Percentiles rank a stretch among this genome's conserved stretches.
Conservation (phyloP, 2,113 vertebrate species). For the Leptobrachium leishanense region DNA sequence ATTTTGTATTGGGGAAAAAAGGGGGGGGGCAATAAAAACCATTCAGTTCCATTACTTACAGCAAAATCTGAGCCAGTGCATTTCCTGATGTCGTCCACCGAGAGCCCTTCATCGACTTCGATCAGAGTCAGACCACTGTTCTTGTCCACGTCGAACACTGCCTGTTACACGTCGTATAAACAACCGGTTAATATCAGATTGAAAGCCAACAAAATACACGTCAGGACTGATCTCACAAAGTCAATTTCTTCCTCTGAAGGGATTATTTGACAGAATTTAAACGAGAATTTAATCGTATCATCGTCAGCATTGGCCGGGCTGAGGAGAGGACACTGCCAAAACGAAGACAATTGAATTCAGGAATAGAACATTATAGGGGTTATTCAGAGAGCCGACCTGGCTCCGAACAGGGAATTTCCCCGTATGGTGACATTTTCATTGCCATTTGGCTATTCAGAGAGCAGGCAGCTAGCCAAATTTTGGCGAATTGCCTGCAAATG, state of each 20-base stretch:
- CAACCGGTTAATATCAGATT: not conserved
- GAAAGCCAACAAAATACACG: not conserved
- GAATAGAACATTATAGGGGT: too few species aligned
- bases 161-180: constrained; percentile 62
- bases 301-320: not conserved
- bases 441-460: too few species aligned
- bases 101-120: constrained; percentile 88
- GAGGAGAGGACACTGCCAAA: not conserved
- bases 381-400: too few species aligned
- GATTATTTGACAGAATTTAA: not conserved
- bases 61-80: constrained; percentile 87
- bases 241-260: not conserved
- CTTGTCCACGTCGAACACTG: constrained; percentile 92
- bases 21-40: not conserved
- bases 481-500: too few species aligned
- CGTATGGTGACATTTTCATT: too few species aligned
- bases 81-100: constrained; percentile 87
- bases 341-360: too few species aligned
- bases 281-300: not conserved
- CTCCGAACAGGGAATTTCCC: too few species aligned
- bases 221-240: not conserved
- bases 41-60: constrained; percentile 66
- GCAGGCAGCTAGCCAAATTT: too few species aligned
- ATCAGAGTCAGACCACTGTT: constrained; percentile 87
- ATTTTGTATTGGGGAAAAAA: too few species aligned